phyloP scores from a whole-genome alignment of 2,113 vertebrate species.

The Hippocampus barbouri region DNA sequence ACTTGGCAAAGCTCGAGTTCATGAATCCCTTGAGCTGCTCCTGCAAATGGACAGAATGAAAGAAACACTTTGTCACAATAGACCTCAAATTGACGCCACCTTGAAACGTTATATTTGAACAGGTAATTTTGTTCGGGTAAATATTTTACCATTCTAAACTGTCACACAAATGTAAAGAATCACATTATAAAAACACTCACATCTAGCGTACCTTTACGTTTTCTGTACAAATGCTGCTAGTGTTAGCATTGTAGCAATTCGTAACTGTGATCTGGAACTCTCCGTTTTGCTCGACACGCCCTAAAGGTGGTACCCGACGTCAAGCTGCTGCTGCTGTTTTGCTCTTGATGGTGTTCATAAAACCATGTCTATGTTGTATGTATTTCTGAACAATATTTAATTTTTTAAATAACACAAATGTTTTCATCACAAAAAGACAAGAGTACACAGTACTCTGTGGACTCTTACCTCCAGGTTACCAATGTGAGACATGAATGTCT shows the following conservation, averaged over 20 bases:
- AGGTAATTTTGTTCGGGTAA: neutral
- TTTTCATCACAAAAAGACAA: too few relatives aligned
- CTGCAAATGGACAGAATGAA: slow-evolving; percentile 56
- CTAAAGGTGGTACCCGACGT: too few relatives aligned
- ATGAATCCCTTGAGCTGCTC: slow-evolving; percentile 77
- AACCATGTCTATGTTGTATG: too few relatives aligned
- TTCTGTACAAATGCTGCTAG: neutral
- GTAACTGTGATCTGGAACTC: too few relatives aligned
- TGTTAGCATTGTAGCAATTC: too few relatives aligned
- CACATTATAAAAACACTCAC: neutral
- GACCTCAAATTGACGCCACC: neutral
- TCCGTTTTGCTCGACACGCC: too few relatives aligned
- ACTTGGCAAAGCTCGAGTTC: slow-evolving; percentile 73
- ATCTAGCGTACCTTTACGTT: neutral
- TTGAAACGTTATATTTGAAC: neutral
- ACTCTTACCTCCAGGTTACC: slow-evolving; percentile 72
- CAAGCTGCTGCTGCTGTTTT: too few relatives aligned
- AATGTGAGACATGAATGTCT: slow-evolving; percentile 74
- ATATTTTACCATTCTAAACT: neutral
- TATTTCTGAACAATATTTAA: too few relatives aligned
- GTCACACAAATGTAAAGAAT: neutral
- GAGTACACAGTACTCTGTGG: too few relatives aligned
- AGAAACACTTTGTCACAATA: neutral
- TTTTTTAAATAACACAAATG: too few relatives aligned
- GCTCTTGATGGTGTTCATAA: too few relatives aligned